Base-by-base conservation (phyloP, 2,797 vertebrate genomes). In the Dromococcyx pavoninus region DNA sequence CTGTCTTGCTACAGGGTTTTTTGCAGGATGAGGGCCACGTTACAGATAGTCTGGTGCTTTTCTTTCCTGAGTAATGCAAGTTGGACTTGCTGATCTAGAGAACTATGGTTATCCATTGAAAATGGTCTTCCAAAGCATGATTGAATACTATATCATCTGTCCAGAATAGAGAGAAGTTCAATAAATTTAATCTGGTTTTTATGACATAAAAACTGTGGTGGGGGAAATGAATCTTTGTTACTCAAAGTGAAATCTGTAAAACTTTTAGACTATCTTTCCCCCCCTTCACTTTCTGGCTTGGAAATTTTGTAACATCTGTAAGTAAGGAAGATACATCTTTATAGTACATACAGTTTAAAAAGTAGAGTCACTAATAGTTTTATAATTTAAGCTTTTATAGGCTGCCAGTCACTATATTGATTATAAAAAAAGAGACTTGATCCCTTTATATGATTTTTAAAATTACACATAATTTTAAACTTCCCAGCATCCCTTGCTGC, bases 381-480 rank as follows among this genome's bases (percentile, higher is more conserved):
- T 94, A 87, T 95, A 95, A 95, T 95, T 95, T 95, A 95, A 92
- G 92, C 44, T 92, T 96, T 96, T 94, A 82, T 95, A 95, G 35
- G 56, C 82, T 91, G 17, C 71, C 81, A 65, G 64, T 95, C 83
- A 95, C 71, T n/a, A 70, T 79, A 73, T 61, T 23, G 19, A 80
- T 86, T 76, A 88, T 64, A 33, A 35, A 65, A 50, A 69, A 78
- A 53, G 12, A 80, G 6, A 76, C 46, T 73, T 88, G 66, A 77
- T 93, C 89, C 61, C 58, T 93, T 87, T 86, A 91, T 90, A 86
- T 91, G 25, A 78, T 75, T 93, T 94, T 88, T 78, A 5, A 93
- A 80, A 77, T 76, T 41, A 87, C 58, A 24, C 37, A 57, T 85
- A 39, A 58, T 93, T 91, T 94, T 90, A 79, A 90, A 91, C 69